These are phyloP conservation scores for Carlito syrichta DNA, from an alignment of 2,113 vertebrate species.

Conservation along the genomic window DNA sequence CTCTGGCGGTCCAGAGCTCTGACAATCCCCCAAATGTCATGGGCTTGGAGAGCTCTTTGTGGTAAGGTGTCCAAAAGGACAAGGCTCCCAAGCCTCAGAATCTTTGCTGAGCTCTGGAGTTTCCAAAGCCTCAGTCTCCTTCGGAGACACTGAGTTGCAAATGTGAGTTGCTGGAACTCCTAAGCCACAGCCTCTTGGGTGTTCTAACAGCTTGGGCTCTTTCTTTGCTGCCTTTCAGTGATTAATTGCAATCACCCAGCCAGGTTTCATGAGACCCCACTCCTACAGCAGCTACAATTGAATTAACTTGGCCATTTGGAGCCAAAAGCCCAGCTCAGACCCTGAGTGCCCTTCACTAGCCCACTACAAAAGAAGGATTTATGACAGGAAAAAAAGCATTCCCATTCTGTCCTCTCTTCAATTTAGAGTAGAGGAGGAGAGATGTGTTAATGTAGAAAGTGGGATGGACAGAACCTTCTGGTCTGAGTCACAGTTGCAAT, in stretches of 20 bases:
- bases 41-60: slow-evolving; percentile 65
- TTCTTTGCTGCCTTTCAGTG: not conserved
- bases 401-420: slow-evolving; percentile 61
- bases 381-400: slow-evolving; percentile 25
- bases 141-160: slow-evolving; percentile 49
- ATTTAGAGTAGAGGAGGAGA: slow-evolving; percentile 61
- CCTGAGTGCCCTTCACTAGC: not conserved
- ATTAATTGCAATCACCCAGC: slow-evolving; percentile 38
- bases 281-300: not conserved
- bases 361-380: slow-evolving; percentile 8
- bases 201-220: not conserved
- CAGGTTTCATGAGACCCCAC: not conserved
- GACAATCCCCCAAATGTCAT: slow-evolving; percentile 74
- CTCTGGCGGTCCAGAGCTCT: slow-evolving; percentile 56
- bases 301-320: slow-evolving; percentile 48
- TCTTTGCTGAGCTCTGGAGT: slow-evolving; percentile 60
- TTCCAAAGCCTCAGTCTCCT: slow-evolving; percentile 43
- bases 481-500: not conserved
- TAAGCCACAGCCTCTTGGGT: slow-evolving; percentile 18
- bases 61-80: slow-evolving; percentile 63
- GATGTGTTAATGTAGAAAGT: slow-evolving; percentile 56
- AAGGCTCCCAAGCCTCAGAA: slow-evolving; percentile 49
- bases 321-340: slow-evolving; percentile 53
- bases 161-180: not conserved
- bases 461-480: slow-evolving; percentile 16